phyloP scores from a whole-genome alignment of 2,113 vertebrate genomes.

The Gulo gulo region DNA sequence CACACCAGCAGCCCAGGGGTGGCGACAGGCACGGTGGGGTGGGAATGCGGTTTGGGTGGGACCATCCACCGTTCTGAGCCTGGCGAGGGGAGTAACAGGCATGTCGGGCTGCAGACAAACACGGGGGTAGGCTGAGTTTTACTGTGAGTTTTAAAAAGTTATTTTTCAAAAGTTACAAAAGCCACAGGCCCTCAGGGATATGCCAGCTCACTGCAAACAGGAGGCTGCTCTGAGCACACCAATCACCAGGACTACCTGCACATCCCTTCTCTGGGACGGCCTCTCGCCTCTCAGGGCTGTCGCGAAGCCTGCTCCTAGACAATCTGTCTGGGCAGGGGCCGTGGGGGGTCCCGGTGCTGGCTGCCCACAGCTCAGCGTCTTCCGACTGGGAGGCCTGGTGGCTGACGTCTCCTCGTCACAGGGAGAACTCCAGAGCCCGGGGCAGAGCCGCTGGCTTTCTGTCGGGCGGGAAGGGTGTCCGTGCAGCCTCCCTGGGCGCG shows the following conservation, averaged over 20 bases:
- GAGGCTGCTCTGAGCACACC: neutral
- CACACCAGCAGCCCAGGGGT: too few species aligned
- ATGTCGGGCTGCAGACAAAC: neutral
- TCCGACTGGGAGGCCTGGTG: neutral
- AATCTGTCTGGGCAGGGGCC: neutral
- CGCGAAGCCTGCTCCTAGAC: too few species aligned
- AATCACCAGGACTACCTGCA: accelerated
- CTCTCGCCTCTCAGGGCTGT: neutral
- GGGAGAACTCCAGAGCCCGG: accelerated
- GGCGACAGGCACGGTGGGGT: neutral
- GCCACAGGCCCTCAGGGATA: neutral
- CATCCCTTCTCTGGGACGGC: neutral
- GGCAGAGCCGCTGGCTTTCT: neutral
- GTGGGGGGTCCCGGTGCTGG: accelerated
- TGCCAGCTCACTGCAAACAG: accelerated
- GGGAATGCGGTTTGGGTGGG: accelerated
- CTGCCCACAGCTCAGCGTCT: accelerated
- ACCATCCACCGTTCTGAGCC: neutral
- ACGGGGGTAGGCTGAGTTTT: accelerated
- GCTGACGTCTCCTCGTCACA: accelerated
- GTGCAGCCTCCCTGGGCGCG: neutral
- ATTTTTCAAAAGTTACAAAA: too few species aligned
- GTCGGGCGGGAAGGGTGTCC: neutral
- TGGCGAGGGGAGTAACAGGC: accelerated
- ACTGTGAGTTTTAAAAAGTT: neutral